phyloP scores from a whole-genome alignment of 2,888 invertebrate species.

The Adelphocoris suturalis region DNA sequence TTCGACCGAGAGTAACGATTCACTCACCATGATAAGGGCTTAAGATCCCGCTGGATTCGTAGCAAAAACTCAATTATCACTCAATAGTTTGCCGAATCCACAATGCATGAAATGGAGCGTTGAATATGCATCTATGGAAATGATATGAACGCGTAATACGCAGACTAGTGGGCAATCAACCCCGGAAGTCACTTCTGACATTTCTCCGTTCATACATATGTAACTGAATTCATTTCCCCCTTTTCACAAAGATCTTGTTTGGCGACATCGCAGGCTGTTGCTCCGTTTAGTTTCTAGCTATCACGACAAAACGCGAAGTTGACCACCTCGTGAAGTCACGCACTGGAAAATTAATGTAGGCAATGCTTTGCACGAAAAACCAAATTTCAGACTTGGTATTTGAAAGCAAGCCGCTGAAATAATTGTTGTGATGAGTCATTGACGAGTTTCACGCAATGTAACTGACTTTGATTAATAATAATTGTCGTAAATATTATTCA shows the following conservation, averaged over 20 bases:
- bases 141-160: slow-evolving; percentile 4
- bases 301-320: not conserved
- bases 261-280: slow-evolving; percentile 15
- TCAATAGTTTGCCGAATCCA: too few species aligned
- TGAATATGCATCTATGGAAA: slow-evolving; percentile 8
- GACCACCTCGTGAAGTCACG: not conserved
- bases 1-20: too few species aligned
- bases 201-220: slow-evolving; percentile 19
- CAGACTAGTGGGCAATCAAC: not conserved
- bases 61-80: too few species aligned
- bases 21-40: too few species aligned
- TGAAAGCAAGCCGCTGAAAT: too few species aligned
- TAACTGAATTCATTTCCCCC: slow-evolving; percentile 21
- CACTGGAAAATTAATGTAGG: not conserved
- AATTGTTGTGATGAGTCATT: too few species aligned
- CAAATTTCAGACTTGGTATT: too few species aligned
- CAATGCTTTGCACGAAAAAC: not conserved
- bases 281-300: not conserved
- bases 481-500: too few species aligned
- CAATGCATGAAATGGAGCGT: too few species aligned
- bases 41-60: too few species aligned
- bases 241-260: not conserved
- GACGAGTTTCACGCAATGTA: too few species aligned
- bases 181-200: not conserved
- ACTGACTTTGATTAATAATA: too few species aligned